Percentiles rank a stretch among this genome's conserved stretches.
These are phyloP conservation scores for Cygnus atratus DNA, from an alignment of 2,113 vertebrate genomes.

Conservation along the genomic window DNA sequence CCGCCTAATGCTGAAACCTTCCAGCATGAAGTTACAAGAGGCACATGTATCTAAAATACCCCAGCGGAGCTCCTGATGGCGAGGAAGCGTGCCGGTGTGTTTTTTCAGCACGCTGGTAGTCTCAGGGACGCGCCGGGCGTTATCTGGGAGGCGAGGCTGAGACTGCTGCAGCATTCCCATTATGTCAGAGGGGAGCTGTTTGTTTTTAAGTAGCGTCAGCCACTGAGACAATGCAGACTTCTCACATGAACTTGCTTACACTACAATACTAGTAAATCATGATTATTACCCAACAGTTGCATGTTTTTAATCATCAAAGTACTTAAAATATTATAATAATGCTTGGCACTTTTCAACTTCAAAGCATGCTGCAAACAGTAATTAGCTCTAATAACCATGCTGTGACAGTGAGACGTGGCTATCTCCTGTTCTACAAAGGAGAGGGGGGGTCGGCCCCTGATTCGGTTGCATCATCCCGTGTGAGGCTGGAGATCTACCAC, in stretches of 20 bases:
- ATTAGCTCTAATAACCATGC: conserved; percentile 48
- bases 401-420: conserved; percentile 37
- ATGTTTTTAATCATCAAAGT: conserved; percentile 51
- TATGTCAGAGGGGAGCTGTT: conserved; percentile 30
- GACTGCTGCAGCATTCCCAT: conserved; percentile 7
- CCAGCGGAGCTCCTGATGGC: fast-evolving
- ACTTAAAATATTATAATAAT: conserved; percentile 56
- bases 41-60: background rate
- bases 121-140: background rate
- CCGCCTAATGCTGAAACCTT: background rate
- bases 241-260: conserved; percentile 48
- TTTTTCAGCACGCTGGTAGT: fast-evolving
- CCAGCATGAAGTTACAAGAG: background rate
- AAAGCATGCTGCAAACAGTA: background rate
- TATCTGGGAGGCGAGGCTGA: conserved; percentile 9
- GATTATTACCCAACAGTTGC: conserved; percentile 14
- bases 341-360: conserved; percentile 43
- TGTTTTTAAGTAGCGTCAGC: conserved; percentile 8
- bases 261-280: background rate
- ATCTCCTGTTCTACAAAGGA: background rate
- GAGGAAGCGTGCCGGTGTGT: background rate
- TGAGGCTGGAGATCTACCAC: background rate
- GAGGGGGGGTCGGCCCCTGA: background rate
- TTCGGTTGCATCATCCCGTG: background rate
- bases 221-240: conserved; percentile 17